Base-by-base conservation (phyloP, 2,797 vertebrate genomes). In the Pangasius mekongensis region DNA sequence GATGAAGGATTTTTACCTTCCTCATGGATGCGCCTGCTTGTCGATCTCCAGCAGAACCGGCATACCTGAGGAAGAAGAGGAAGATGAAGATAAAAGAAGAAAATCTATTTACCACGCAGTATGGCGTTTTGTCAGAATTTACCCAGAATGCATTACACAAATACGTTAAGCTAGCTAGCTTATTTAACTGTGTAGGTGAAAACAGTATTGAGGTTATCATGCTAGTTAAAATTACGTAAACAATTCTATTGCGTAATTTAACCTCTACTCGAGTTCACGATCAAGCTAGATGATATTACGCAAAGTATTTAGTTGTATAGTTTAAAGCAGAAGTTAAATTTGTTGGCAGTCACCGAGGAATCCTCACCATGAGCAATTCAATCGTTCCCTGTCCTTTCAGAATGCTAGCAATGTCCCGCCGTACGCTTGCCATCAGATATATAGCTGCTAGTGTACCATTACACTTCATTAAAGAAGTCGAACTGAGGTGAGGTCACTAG, bases 21-120 rank as follows among this genome's bases (percentile, higher is more conserved):
- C 96, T 96, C 95, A 96, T 96, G 89, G 96, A 94, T 94, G 95
- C 94, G 80, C 91, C 94, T 92, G 95, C 95, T 93, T 95, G 96
- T 84, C 95, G 94, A 52, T 96, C 96, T 64, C 92, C 90, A 81
- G 94, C 96, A 93, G 95, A 95, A 93, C 94, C 94, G 77, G 92
- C 94, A 95, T 95, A 96, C 91, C 96, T 97, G 91, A 90, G 58
- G 93, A n/a, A 80, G 36, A 84, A 52, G n/a, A 86, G 22, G 14
- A n/a, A 49, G 54, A 62, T 9, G 2, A 80, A 49, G 47, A n/a
- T 5, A 36, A 36, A 36, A 52, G 33, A 56, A 30, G 7, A 52
- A 74, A 73, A 66, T 3, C 22, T 52, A 11, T 73, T 24, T 22
- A 24, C 36, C 8, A 24, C 10, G 14, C 66, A 33, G 66, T 69